Conservation (phyloP, 2,113 vertebrate species). For the Tautogolabrus adspersus region DNA sequence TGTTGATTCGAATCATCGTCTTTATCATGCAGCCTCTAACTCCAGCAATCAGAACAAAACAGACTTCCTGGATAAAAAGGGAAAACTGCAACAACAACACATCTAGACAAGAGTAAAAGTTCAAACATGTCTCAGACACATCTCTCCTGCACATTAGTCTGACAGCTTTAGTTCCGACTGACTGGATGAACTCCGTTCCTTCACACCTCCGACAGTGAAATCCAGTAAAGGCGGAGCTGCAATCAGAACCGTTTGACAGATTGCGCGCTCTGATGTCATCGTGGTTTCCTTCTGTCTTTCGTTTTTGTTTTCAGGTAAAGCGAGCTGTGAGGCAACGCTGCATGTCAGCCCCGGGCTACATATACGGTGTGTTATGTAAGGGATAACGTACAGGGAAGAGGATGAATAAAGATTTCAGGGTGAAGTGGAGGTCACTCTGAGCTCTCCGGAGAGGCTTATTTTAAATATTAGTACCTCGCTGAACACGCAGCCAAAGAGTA, state of each 20-base stretch:
- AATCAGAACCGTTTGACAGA: not conserved
- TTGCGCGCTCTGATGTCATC: not conserved
- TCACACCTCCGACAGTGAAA: not conserved
- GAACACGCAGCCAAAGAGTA: not conserved
- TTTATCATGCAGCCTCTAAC: too few relatives aligned
- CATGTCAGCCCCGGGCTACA: not conserved
- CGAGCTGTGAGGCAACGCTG: slow-evolving; percentile 8
- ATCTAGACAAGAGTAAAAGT: too few relatives aligned
- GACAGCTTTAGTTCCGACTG: not conserved
- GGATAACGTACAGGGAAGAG: slow-evolving; percentile 42
- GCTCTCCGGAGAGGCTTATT: slow-evolving; percentile 45
- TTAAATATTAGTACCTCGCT: slow-evolving; percentile 40
- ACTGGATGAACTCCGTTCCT: not conserved
- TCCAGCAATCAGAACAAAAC: too few relatives aligned
- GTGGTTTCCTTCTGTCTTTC: not conserved
- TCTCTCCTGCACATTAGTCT: too few relatives aligned
- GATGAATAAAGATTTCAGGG: not conserved
- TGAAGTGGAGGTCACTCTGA: slow-evolving; percentile 29
- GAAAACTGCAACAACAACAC: too few relatives aligned
- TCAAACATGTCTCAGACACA: too few relatives aligned
- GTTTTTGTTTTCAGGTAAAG: not conserved
- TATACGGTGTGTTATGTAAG: slow-evolving; percentile 37
- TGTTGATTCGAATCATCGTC: too few relatives aligned
- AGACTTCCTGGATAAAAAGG: too few relatives aligned
- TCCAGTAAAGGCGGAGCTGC: not conserved